Base-by-base conservation (phyloP, 2,113 vertebrate species). In the Pteropus alecto region DNA sequence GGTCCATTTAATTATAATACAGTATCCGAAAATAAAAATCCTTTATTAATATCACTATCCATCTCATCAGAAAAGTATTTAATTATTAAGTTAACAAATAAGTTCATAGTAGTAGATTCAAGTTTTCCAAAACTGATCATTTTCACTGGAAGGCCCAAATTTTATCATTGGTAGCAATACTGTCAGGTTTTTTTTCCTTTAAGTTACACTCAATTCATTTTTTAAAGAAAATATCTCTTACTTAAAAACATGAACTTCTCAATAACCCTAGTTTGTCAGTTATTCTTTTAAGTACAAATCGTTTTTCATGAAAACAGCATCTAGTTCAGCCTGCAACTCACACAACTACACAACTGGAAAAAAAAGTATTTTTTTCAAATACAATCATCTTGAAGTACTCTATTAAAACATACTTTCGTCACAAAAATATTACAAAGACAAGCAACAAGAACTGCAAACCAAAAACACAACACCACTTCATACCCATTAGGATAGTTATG, bases 361-460 rank as follows among this genome's bases (percentile, higher is more conserved):
- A 28, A 51, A 35, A 48, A 43, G 22, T 26, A 18, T 46, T 41
- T 81, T 88, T 91, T 73, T 61, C 19, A 67, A 90, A 95, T 48
- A 76, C 10, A 86, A 70, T 86, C 74, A 89, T 74, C 82, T 84
- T 92, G 85, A 87, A 91, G 61, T 65, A 11, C 74, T 95, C 86
- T 67, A 73, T 73, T 87, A 83, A 83, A 83, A 46, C 56, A 83
- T 38, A 84, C 22, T 90, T 95, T 68, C 41, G 26, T 84, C 60
- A 87, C 24, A 68, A 88, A 38, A 96, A 30, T 26, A 96, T 15
- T 94, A 87, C 11, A 94, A 89, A 94, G 46, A 71, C 38, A 96
- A 24, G 38, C 51, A 95, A 33, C 16, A 30, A 18, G 46, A 96
- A 94, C n/a, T 41, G 41, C 67, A 95, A 93, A 82, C 71, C 43